Base-by-base conservation (phyloP, 2,113 vertebrate genomes). In the Suricata suricatta region DNA sequence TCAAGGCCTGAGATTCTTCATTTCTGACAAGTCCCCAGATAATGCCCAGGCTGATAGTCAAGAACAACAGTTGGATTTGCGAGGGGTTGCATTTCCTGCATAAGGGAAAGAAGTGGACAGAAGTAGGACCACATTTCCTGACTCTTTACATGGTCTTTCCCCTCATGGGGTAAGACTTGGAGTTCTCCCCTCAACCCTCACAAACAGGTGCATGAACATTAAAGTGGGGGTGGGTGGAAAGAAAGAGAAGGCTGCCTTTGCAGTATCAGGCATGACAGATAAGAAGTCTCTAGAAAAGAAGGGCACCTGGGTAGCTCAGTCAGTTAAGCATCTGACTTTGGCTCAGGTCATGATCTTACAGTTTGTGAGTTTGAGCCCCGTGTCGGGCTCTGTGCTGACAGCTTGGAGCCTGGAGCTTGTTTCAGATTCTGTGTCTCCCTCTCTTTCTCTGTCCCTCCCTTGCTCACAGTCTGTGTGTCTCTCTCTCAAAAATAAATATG, bases 121-220 rank as follows among this genome's bases (percentile, higher is more conserved):
- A 83, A 33, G 27, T 47, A 80, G 31, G 68, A 35, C 25, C 15
- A 23, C 15, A 35, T 23, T 84, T 44, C 57, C 57, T 90, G 63
- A 79, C 64, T 69, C 16, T 76, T 35, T 35, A 25, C 4, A 9
- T 29, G 41, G 17, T 71, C 64, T 71, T 88, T 88, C 27, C 29
- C 16, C 41, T 41, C 41, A 54, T 23, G 31, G 21, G n/a, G 27
- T 52, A 29, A 86, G 47, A 76, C 4, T n/a, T 82, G 16, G 10
- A 15, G 9, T 23, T 63, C 44, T 11, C 13, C 5, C 2, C 4
- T 31, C 2, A 0, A 8, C 33, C 35, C 14, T 11, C 5, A 15
- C 6, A 72, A 63, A 27, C 19, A 72, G 16, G 27, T n/a, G 23
- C 3, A 11, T 44, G 16, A 63, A 13, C 3, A 31, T 38, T 16